Percentiles rank a stretch among this genome's conserved stretches.
Conservation (phyloP, 2,797 vertebrate species). For the Halcyon smyrnensis region DNA sequence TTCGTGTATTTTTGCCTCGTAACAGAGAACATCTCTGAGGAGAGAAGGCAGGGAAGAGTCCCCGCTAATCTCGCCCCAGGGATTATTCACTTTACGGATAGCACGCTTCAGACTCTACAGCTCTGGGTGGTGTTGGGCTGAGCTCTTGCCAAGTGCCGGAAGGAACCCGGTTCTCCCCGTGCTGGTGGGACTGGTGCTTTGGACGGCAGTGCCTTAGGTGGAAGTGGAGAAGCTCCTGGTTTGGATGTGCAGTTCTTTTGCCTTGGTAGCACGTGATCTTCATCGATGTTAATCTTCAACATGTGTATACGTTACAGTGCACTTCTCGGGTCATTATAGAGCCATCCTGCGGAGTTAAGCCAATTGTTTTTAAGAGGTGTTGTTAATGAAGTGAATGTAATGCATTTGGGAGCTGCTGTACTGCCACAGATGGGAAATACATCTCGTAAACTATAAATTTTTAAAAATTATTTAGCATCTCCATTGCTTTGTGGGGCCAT, state of each 20-base stretch:
- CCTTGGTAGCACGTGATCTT: neutral
- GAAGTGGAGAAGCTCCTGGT: neutral
- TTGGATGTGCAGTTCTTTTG: neutral
- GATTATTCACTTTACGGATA: conserved; percentile 8
- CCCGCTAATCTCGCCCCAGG: conserved; percentile 8
- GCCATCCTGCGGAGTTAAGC: conserved; percentile 28
- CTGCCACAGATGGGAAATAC: conserved; percentile 65
- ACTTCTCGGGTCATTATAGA: neutral
- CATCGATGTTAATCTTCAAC: neutral
- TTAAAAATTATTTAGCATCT: conserved; percentile 67
- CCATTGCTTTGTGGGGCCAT: conserved; percentile 43
- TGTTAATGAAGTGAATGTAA: conserved; percentile 55
- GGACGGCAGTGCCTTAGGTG: neutral
- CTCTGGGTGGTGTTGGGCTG: neutral
- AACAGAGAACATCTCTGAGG: conserved; percentile 48
- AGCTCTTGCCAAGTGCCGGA: neutral
- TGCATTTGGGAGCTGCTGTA: conserved; percentile 46
- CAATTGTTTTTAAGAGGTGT: conserved; percentile 66
- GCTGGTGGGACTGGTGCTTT: neutral
- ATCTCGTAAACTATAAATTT: conserved; percentile 68
- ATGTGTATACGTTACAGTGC: neutral
- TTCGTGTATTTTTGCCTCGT: conserved; percentile 73
- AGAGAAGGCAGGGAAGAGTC: conserved; percentile 4
- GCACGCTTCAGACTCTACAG: neutral
- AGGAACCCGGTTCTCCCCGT: neutral